phyloP scores from a whole-genome alignment of 2,888 invertebrate genomes.

The Carabus problematicus region DNA sequence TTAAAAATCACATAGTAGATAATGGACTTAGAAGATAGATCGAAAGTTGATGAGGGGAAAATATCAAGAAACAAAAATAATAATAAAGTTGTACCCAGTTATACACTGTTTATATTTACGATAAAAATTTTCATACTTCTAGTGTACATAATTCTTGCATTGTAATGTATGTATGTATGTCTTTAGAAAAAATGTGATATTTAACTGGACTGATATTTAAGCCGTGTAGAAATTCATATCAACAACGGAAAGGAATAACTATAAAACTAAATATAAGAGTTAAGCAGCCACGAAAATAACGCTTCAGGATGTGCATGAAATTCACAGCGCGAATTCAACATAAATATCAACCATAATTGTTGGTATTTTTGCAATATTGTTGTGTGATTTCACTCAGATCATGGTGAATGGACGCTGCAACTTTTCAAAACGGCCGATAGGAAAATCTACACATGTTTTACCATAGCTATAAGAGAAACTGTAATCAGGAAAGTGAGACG shows the following conservation, averaged over 20 bases:
- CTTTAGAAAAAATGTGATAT: conserved; percentile 17
- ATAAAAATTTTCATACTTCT: conserved; percentile 32
- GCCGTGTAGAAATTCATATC: conserved; percentile 34
- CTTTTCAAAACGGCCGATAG: no score
- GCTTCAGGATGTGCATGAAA: not conserved
- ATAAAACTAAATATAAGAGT: no score
- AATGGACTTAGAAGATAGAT: no score
- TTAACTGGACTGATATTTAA: conserved; percentile 30
- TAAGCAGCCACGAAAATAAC: conserved; percentile 4
- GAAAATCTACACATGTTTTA: no score
- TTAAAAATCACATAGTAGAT: no score
- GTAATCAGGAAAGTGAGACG: no score
- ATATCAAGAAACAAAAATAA: conserved; percentile 20
- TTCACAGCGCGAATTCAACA: no score
- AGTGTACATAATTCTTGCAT: conserved; percentile 24
- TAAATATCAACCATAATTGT: no score
- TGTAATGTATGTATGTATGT: not conserved
- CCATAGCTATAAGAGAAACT: no score
- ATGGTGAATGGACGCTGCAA: no score
- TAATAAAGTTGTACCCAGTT: conserved; percentile 32
- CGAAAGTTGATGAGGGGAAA: not conserved
- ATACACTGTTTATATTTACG: conserved; percentile 41
- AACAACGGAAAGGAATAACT: not conserved
- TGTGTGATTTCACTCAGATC: no score
- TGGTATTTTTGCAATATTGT: no score